Evolutionary conservation across 1,140 invertebrate species (phyloP).

Genomic region (Listronotus bonariensis): DNA sequence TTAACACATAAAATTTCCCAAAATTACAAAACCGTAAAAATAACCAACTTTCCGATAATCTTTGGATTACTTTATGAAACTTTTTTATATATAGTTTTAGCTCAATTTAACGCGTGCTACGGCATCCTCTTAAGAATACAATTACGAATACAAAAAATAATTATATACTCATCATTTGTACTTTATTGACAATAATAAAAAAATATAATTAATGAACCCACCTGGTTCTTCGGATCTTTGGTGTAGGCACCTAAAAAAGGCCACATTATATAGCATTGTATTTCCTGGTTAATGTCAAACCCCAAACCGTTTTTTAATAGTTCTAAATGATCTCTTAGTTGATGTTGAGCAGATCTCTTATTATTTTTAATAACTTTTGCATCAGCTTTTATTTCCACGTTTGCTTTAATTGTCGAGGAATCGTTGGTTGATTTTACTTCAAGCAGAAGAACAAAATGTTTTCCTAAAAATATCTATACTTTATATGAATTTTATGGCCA

Average conservation of each 20-base stretch:
- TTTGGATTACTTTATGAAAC: too few species aligned
- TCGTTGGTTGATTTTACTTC: conserved; percentile 56
- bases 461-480: conserved; percentile 40
- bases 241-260: conserved; percentile 49
- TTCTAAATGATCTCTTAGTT: conserved; percentile 53
- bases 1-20: too few species aligned
- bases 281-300: conserved; percentile 17
- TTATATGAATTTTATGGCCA: too few species aligned
- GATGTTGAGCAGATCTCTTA: conserved; percentile 54
- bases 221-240: conserved; percentile 17
- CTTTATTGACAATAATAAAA: too few species aligned
- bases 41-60: too few species aligned
- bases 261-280: conserved; percentile 52
- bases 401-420: conserved; percentile 30
- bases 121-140: too few species aligned
- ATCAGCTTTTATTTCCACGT: conserved; percentile 44
- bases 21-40: too few species aligned
- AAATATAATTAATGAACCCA: too few species aligned
- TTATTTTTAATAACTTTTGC: conserved; percentile 54
- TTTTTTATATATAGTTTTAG: too few species aligned
- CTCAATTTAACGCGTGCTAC: too few species aligned
- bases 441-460: conserved; percentile 45
- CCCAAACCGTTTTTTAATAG: conserved; percentile 42
- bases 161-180: too few species aligned
- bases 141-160: too few species aligned